Base-by-base conservation (phyloP, 2,888 invertebrate species). In the Erpobdella octoculata region DNA sequence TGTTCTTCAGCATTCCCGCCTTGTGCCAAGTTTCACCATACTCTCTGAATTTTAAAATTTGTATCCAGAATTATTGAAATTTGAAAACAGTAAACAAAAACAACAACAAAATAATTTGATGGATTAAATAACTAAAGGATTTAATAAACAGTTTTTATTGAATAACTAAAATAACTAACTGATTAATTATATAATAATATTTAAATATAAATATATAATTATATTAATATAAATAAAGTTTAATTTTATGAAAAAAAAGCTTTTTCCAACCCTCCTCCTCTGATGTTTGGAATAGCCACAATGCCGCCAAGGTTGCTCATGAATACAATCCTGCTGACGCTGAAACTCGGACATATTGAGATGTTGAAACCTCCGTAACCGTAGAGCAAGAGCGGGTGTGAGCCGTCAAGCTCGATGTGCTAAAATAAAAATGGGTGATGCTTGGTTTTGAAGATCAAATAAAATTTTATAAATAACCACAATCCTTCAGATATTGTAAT, bases 301-400 rank as follows among this genome's bases (percentile, higher is more conserved):
- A 95, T 87, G 0, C 95, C 96, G 81, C 89, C 87, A 76, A 95
- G 89, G 79, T 92, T 89, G 79, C 93, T 90, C 81, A 96, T 89
- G 82, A 93, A 93, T 76, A 93, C 88, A 38, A 95, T 84, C 71
- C 93, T 87, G 18, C 90, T 89, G 36, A 93, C 88, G 78, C 91
- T 91, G 85, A 97, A 98, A 67, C 88, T 87, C 5, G 97, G 96
- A 81, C 90, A 90, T 76, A 95, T 86, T 82, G 91, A 91, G 77
- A 93, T 89, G 85, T 93, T 95, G 84, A 98, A 98, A 0, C 97
- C 97, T 71, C 97, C 97, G 83, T 97, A 97, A 21, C 95, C 97
- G 83, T 96, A 96, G 41, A 98, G 84, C 62, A 95, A 85, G 75
- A 91, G 90, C 0, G 95, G 92, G 80, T 88, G 88, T n/a, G 87